Evolutionary conservation across 2,888 invertebrate genomes (phyloP), one percentile per base, ranked within the genome.

Genomic region (Caenorhabditis wallacei): DNA sequence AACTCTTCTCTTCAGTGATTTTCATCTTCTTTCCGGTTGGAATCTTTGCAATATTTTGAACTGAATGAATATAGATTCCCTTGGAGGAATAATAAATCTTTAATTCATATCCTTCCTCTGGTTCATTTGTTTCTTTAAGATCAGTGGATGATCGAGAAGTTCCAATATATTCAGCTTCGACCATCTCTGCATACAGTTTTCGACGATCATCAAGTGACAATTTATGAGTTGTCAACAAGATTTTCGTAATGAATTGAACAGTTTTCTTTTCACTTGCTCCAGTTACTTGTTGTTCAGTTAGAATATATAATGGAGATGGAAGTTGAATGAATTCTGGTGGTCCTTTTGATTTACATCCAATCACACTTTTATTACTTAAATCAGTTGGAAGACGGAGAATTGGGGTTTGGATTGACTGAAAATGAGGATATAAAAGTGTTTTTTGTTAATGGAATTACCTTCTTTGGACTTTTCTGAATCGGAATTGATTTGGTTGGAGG

Each of bases 181-280:
- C 57, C 82, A 82, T 82, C 26, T 82, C 82, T 0, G 63, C 46
- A 24, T 72, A 82, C 30, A 82, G 11, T 26, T 61, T 54, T 22
- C 46, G 59, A 5, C 72, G 71, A 3, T 82, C 76, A n/a, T 82
- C 76, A 0, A 76, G 18, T 3, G 71, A 30, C 30, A 82, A 40
- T 10, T 71, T 70, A n/a, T 71, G 63, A 7, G 70, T 59, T n/a
- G 82, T 82, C 43, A 82, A 26, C 24, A 82, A 59, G 26, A 82
- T 71, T 37, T 71, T 71, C 0, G 82, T 76, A 43, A 82, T 70
- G 46, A 82, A 82, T 43, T 82, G 82, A 22, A 82, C 64, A 0
- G 76, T 64, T 59, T 76, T 76, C 48, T 71, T 66, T 43, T 82
- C 82, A 46, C 66, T 63, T 20, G 70, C 82, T 18, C 82, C 82